Base-by-base conservation (phyloP, 2,888 invertebrate species). In the Amblyteles armatorius region DNA sequence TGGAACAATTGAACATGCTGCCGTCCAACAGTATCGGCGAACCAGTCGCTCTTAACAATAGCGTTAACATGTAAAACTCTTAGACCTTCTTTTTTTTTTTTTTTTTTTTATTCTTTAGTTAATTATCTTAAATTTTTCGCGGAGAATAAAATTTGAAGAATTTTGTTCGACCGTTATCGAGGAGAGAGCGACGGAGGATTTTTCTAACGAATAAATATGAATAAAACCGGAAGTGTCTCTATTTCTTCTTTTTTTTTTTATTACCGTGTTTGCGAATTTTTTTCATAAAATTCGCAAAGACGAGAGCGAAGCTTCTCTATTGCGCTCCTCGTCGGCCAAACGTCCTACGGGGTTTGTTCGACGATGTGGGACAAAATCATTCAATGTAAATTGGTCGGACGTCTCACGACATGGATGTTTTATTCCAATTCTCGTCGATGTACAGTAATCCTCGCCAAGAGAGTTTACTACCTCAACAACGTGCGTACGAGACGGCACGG, bases 371-470 rank as follows among this genome's bases (percentile, higher is more conserved):
- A 60, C 9, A 33, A 29, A 79, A 79, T 71, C 33, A 79, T 78
- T 74, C 67, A 80, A 80, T 60, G 29, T 13, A n/a, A 57, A 60
- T 11, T 16, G 63, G 6, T 16, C 48, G 71, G 68, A 60, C 67
- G 86, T 91, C 89, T 92, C 92, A 93, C 93, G 93, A 92, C 92
- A 93, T 92, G 90, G 91, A 91, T 93, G 92, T 93, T 93, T 88
- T 93, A 93, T 94, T 93, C 91, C 91, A 90, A 26, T 16, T 33
- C 11, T 57, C 92, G 92, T 93, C 91, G 93, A 92, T 93, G 93
- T 93, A 94, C 93, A 94, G 90, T 90, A 16, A 92, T 92, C 90
- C 90, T 91, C 90, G 91, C 90, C 90, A 92, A 92, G 90, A 90
- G 87, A 69, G 83, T 60, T 63, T 52, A 77, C 91, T 91, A 90